Conservation (phyloP, 2,888 invertebrate genomes). For the Platycheirus albimanus region DNA sequence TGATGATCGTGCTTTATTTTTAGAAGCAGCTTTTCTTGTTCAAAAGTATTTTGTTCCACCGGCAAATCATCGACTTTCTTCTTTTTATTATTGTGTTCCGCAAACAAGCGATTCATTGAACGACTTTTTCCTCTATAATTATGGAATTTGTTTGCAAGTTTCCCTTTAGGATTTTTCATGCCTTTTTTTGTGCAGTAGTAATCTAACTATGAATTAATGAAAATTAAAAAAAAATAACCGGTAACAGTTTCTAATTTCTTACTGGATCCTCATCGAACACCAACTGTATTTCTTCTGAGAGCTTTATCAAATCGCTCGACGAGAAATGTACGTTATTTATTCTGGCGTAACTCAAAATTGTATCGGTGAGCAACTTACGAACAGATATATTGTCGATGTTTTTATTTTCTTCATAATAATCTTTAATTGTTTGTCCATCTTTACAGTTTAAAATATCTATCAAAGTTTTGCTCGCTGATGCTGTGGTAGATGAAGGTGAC, state of each 20-base stretch:
- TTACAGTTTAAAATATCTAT: background rate
- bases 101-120: no score
- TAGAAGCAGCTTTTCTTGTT: background rate
- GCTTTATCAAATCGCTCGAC: no score
- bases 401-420: background rate
- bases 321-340: background rate
- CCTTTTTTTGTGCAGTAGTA: no score
- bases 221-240: no score
- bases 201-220: no score
- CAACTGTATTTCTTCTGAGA: no score
- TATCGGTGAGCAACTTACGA: background rate
- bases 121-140: background rate
- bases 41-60: background rate
- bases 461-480: background rate
- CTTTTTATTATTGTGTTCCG: no score
- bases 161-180: no score
- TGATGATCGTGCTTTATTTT: background rate
- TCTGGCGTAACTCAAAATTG: background rate
- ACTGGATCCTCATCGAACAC: no score
- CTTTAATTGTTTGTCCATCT: background rate
- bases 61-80: background rate
- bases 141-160: background rate
- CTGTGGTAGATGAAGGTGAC: background rate
- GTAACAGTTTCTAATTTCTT: no score
- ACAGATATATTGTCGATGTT: constrained; percentile 1